Percentiles rank a stretch among this genome's conserved stretches.
phyloP scores from a whole-genome alignment of 1,140 invertebrate genomes.

The Bombus consobrinus region DNA sequence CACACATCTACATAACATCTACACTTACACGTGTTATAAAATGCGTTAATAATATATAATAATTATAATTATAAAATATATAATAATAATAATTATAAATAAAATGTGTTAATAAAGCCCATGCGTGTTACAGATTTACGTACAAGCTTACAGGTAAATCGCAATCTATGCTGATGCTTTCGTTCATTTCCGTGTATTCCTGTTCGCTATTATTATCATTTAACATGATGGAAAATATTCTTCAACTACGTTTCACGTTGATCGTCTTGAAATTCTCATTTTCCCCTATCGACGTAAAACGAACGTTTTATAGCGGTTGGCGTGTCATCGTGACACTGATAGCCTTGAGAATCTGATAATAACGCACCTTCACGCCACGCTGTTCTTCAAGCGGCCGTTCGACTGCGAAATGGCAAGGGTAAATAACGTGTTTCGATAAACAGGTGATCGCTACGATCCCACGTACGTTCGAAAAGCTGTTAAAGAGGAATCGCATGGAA shows the following conservation, averaged over 20 bases:
- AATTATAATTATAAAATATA: too few species aligned
- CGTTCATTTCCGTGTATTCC: too few species aligned
- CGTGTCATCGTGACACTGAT: not conserved
- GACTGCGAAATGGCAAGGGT: constrained; percentile 9
- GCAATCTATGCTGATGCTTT: too few species aligned
- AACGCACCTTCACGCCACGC: constrained; percentile 17
- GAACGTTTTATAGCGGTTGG: not conserved
- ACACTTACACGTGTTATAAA: rapidly evolving
- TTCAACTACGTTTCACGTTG: too few species aligned
- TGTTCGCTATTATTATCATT: too few species aligned
- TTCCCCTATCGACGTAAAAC: not conserved
- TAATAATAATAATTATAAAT: too few species aligned
- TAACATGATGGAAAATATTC: too few species aligned
- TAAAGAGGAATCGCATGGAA: constrained; percentile 1
- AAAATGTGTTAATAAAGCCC: too few species aligned
- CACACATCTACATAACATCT: too few species aligned
- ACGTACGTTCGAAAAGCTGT: not conserved
- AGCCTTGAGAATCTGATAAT: constrained; percentile 17
- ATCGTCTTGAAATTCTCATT: not conserved
- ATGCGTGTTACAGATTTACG: too few species aligned
- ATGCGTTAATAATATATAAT: too few species aligned
- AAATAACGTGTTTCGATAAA: constrained; percentile 21
- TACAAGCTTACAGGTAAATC: too few species aligned
- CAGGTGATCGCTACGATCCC: constrained; percentile 26
- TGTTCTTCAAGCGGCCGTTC: not conserved